Percentiles rank a stretch among this genome's conserved stretches.
phyloP scores from a whole-genome alignment of 2,888 invertebrate genomes.

The Norana najaformis region DNA sequence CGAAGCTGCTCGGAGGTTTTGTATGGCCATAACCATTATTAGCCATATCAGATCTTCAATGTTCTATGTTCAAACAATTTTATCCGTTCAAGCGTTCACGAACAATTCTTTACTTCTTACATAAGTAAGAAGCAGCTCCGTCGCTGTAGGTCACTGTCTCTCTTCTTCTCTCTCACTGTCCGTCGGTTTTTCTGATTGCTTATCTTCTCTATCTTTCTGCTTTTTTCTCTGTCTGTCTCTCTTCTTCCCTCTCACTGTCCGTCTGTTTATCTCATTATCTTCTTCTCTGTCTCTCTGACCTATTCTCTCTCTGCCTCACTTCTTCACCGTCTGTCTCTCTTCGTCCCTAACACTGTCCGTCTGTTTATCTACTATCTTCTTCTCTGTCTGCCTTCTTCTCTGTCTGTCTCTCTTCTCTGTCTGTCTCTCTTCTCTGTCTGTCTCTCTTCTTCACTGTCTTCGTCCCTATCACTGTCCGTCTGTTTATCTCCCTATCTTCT shows the following conservation, averaged over 20 bases:
- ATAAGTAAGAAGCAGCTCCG: background rate
- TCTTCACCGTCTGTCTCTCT: background rate
- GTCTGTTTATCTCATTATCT: too few species aligned
- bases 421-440: background rate
- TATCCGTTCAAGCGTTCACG: background rate
- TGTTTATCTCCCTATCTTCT: too few species aligned
- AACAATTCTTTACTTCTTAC: too few species aligned
- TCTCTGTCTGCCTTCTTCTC: background rate
- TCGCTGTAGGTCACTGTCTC: background rate
- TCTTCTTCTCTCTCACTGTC: background rate
- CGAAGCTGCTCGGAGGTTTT: background rate
- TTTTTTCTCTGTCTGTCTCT: too few species aligned
- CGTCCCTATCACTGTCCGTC: too few species aligned
- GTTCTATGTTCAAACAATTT: background rate
- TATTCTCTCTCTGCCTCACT: too few species aligned
- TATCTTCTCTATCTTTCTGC: too few species aligned
- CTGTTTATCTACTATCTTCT: background rate
- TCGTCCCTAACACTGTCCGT: too few species aligned
- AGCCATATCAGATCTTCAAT: background rate
- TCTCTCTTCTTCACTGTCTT: too few species aligned
- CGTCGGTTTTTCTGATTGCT: too few species aligned
- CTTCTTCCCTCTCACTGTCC: too few species aligned
- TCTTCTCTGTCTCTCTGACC: too few species aligned
- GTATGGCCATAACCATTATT: background rate
- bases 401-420: background rate